phyloP scores from a whole-genome alignment of 2,888 invertebrate genomes.

The Dione vanillae region DNA sequence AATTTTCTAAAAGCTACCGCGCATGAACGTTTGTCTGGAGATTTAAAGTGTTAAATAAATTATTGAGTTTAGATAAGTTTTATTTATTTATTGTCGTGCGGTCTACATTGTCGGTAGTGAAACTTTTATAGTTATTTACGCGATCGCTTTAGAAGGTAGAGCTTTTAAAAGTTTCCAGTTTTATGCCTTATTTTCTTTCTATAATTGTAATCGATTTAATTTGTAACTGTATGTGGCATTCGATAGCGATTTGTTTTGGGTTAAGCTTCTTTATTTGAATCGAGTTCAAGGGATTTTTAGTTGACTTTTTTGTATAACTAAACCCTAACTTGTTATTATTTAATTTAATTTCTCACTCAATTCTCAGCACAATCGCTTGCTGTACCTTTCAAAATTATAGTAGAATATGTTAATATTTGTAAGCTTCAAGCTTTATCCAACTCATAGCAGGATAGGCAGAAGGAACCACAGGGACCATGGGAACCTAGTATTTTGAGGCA shows the following conservation, averaged over 20 bases:
- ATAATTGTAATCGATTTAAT: neutral
- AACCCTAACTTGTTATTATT: no score
- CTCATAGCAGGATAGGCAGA: no score
- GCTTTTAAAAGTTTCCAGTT: conserved; percentile 14
- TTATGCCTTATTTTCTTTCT: neutral
- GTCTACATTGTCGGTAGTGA: conserved; percentile 14
- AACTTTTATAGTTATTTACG: conserved; percentile 20
- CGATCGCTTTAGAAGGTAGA: neutral
- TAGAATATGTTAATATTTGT: no score
- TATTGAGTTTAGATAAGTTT: conserved; percentile 29
- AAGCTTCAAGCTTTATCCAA: no score
- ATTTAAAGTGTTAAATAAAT: conserved; percentile 27
- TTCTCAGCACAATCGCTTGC: no score
- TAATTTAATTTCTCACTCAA: no score
- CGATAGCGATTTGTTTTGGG: neutral
- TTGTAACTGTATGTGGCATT: neutral
- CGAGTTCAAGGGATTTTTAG: no score
- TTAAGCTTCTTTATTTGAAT: neutral
- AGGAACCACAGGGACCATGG: no score
- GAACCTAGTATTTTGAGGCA: no score
- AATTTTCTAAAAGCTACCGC: neutral
- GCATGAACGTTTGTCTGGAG: conserved; percentile 4
- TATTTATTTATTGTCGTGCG: conserved; percentile 31
- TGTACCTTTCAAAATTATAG: no score
- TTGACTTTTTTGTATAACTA: no score